Base-by-base conservation (phyloP, 1,140 invertebrate species). In the Drosophila grimshawi region DNA sequence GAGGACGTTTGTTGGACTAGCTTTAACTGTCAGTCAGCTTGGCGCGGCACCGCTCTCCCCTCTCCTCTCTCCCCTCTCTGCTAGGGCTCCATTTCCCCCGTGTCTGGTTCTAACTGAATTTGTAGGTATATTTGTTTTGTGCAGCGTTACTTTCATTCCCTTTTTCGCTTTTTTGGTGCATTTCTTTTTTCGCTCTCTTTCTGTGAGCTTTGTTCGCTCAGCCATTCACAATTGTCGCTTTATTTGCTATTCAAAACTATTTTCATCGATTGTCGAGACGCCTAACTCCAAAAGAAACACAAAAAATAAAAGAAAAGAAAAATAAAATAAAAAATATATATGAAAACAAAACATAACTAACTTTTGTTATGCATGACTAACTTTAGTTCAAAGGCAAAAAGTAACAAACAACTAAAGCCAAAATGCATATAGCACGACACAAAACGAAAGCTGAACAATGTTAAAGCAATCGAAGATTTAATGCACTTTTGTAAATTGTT, bases 171-270 rank as follows among this genome's bases (percentile, higher is more conserved):
- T 71, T 55, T 8, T n/a, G 10, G 10, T 39, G n/a, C 29, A 39
- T 76, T 37, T 45, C 51, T 53, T 41, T 32, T 56, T 39, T 56
- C 33, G 27, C 52, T 51, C 45, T 74, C 56, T 55, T 57, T 46
- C 6, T 27, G 7, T 71, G 60, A 11, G 52, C 67, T 69, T 69
- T 71, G 81, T 72, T 52, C 53, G 66, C 46, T 79, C 76, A 78
- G 68, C 73, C 78, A 71, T 81, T 53, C 66, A 69, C 73, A 83
- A 86, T 89, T 75, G 73, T 88, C 85, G 83, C 76, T 88, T 86
- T 88, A 88, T 88, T 86, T 80, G 76, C 76, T 72, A 83, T 80
- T 88, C 80, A 86, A 88, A 86, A 83, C 85, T 71, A 80, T 86
- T 82, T 80, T 62, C 55, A 86, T 83, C 83, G 83, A 88, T 83